Conservation (phyloP, 1,140 invertebrate species). For the Lepidurus couesii region DNA sequence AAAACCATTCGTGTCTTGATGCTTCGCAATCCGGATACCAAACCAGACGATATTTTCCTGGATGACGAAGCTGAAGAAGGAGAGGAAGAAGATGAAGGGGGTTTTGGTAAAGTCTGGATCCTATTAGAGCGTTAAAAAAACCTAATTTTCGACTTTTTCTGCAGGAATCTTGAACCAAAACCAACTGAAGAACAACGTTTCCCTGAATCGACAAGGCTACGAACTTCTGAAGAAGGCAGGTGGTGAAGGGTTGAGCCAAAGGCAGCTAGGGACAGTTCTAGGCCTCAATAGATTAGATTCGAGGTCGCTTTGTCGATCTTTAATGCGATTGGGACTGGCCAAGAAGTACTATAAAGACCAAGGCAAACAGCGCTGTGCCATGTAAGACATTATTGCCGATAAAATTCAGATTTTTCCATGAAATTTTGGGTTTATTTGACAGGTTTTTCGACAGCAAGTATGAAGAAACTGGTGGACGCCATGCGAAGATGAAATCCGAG, state of each 20-base stretch:
- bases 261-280: conserved; percentile 45
- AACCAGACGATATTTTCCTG: conserved; percentile 44
- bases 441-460: conserved; percentile 24
- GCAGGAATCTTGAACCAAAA: conserved; percentile 22
- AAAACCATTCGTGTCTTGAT: conserved; percentile 53
- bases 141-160: neutral
- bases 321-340: conserved; percentile 44
- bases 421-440: neutral
- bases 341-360: conserved; percentile 51
- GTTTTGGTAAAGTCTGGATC: conserved; percentile 37
- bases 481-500: neutral
- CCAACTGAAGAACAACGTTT: conserved; percentile 31
- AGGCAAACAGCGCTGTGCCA: conserved; percentile 51
- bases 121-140: neutral
- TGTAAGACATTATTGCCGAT: conserved; percentile 40
- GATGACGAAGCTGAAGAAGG: conserved; percentile 37
- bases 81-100: conserved; percentile 49
- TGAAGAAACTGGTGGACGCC: neutral
- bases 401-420: neutral
- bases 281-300: conserved; percentile 51
- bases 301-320: conserved; percentile 48
- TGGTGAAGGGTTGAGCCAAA: conserved; percentile 49
- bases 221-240: conserved; percentile 46
- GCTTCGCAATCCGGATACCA: conserved; percentile 50
- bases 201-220: conserved; percentile 50